Evolutionary conservation across 2,113 vertebrate species (phyloP).

Genomic region (Cyphomyrus discorhynchus): DNA sequence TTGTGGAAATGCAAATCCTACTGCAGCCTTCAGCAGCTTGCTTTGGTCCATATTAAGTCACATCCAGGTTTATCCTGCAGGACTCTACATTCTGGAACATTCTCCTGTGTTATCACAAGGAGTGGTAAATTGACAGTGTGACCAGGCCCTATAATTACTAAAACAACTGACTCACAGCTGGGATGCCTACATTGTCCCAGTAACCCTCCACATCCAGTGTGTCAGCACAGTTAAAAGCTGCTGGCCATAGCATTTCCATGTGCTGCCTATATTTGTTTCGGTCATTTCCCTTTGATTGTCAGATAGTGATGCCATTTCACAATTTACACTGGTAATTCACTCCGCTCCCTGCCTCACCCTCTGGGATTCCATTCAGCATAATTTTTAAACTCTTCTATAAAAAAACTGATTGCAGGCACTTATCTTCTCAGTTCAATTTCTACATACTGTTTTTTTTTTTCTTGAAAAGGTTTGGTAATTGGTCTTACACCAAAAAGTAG

Average conservation of each 20-base stretch:
- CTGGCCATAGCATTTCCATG: background rate
- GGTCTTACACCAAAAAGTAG: background rate
- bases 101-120: background rate
- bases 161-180: background rate
- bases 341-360: background rate
- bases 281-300: background rate
- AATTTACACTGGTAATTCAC: background rate
- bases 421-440: background rate
- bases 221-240: background rate
- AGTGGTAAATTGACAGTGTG: background rate
- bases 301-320: background rate
- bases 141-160: background rate
- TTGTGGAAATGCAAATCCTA: background rate
- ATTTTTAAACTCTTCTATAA: background rate
- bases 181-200: background rate
- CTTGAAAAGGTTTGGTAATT: background rate
- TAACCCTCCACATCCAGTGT: background rate
- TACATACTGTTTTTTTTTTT: background rate
- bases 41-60: background rate
- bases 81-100: background rate
- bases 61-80: background rate
- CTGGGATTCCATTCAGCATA: background rate
- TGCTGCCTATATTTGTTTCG: background rate
- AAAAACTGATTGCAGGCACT: background rate
- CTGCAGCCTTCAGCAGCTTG: background rate